Evolutionary conservation across 2,888 invertebrate genomes (phyloP).

Genomic region (Coecobrya sp.): DNA sequence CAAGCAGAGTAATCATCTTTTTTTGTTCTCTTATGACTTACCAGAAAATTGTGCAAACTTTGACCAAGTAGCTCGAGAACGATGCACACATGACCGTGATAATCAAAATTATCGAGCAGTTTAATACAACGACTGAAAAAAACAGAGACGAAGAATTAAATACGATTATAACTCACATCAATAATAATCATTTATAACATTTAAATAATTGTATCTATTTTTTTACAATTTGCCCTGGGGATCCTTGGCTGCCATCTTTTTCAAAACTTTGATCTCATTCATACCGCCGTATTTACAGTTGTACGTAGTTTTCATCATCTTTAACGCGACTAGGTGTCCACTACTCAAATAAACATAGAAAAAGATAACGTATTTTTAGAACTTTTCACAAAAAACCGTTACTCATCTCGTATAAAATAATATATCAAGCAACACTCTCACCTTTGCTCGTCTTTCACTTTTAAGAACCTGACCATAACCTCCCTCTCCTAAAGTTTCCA

Average conservation of each 20-base stretch:
- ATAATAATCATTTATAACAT: not conserved
- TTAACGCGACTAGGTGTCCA: conserved; percentile 97
- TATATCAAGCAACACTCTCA: too few relatives aligned
- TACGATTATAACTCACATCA: conserved; percentile 29
- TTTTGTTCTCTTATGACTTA: conserved; percentile 90
- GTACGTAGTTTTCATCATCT: conserved; percentile 99
- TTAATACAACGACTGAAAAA: conserved; percentile 97
- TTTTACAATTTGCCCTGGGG: conserved; percentile 98
- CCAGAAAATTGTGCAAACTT: conserved; percentile 99
- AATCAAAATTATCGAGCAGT: conserved; percentile 99
- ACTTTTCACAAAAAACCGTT: not conserved
- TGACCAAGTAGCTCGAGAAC: conserved; percentile 99
- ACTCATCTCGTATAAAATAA: too few relatives aligned
- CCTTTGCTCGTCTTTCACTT: too few relatives aligned
- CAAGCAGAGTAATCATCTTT: conserved; percentile 6
- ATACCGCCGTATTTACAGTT: conserved; percentile 99
- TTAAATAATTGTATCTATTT: not conserved
- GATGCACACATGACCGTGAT: conserved; percentile 99
- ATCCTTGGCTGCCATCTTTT: conserved; percentile 98
- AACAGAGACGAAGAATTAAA: conserved; percentile 83
- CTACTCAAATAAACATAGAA: conserved; percentile 88
- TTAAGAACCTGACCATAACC: too few relatives aligned
- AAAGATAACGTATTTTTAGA: not conserved
- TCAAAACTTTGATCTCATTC: conserved; percentile 99
- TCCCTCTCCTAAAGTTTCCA: too few relatives aligned